phyloP scores from a whole-genome alignment of 2,113 vertebrate genomes.

The Odocoileus hemionus region DNA sequence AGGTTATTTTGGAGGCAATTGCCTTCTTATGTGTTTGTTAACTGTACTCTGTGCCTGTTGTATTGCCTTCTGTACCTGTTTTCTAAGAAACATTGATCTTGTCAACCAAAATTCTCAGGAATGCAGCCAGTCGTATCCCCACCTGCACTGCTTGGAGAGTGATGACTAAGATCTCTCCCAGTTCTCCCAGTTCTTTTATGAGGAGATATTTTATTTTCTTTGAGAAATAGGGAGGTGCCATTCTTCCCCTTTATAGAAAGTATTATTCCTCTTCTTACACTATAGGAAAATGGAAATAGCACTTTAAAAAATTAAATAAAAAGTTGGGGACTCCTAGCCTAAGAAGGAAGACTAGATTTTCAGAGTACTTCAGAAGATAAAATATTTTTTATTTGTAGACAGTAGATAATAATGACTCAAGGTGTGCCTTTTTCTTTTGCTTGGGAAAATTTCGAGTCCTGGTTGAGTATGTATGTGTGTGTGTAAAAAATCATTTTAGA shows the following conservation, averaged over 20 bases:
- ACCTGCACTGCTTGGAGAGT: background rate
- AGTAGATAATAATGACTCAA: background rate
- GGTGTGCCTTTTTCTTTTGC: background rate
- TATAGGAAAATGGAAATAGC: background rate
- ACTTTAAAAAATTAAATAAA: background rate
- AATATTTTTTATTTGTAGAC: background rate
- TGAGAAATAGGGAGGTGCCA: background rate
- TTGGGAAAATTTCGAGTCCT: background rate
- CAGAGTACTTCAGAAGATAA: background rate
- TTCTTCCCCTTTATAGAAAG: background rate
- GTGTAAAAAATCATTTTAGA: background rate
- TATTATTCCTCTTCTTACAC: background rate
- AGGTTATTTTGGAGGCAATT: background rate
- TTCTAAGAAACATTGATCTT: background rate
- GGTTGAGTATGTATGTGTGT: background rate
- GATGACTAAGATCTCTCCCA: background rate
- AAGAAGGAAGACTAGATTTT: slow-evolving; percentile 1
- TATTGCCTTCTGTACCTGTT: background rate
- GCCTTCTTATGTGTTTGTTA: background rate
- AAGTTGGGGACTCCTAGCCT: background rate
- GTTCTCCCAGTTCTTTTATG: background rate
- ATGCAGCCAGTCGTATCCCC: background rate
- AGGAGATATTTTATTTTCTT: slow-evolving; percentile 29
- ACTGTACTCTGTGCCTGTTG: background rate
- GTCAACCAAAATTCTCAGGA: background rate